A percentile compares a stretch with the other conserved stretches of the same genome.
Conservation (phyloP, 2,113 vertebrate species). For the Ceratotherium simum region DNA sequence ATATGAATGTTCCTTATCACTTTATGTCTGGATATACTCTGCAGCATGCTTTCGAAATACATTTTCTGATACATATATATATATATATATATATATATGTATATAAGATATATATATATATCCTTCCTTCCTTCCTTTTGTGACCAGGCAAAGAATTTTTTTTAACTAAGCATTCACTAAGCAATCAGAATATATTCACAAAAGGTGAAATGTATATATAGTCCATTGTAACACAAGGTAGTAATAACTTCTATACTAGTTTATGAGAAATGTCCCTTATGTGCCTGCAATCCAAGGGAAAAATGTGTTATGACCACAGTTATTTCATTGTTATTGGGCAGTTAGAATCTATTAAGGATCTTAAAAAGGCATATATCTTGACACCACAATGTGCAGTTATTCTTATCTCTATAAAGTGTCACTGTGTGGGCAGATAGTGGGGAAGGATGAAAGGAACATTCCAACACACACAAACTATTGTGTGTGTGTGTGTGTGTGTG, state of each 20-base stretch:
- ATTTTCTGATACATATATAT: not conserved
- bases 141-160: conserved; percentile 26
- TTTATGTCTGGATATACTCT: not conserved
- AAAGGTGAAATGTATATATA: not conserved
- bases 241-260: conserved; percentile 72
- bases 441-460: not conserved
- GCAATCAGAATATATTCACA: conserved; percentile 47
- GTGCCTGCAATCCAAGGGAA: conserved; percentile 59
- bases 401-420: conserved; percentile 54
- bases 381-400: conserved; percentile 48
- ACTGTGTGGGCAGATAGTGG: conserved; percentile 27
- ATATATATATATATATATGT: not conserved
- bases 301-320: conserved; percentile 76
- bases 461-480: not conserved
- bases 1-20: not conserved
- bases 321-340: conserved; percentile 74
- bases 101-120: not conserved
- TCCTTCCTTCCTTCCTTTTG: not conserved
- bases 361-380: conserved; percentile 80
- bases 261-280: conserved; percentile 74
- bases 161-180: conserved; percentile 53
- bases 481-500: not conserved
- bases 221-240: conserved; percentile 66
- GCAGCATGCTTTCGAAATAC: not conserved
- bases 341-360: conserved; percentile 83